phyloP scores from a whole-genome alignment of 2,113 vertebrate species.

The Grus americana region DNA sequence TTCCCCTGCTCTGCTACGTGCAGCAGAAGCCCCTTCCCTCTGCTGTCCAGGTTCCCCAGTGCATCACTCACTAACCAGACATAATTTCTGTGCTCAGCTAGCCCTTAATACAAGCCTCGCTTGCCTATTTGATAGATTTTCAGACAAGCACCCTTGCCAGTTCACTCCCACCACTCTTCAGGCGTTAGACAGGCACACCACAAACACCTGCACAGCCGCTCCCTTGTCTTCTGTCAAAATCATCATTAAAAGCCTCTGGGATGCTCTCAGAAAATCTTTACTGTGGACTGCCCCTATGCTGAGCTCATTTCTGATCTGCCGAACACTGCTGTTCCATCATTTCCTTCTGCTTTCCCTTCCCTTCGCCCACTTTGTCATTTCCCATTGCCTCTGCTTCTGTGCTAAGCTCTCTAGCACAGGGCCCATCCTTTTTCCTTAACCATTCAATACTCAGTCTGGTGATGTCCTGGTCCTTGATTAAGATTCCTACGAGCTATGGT shows the following conservation, averaged over 20 bases:
- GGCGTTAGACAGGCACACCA: not conserved
- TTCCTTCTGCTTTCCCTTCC: not conserved
- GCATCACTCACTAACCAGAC: not conserved
- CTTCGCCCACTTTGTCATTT: not conserved
- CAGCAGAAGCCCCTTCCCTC: not conserved
- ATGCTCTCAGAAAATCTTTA: constrained; percentile 10
- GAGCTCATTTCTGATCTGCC: not conserved
- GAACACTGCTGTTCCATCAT: not conserved
- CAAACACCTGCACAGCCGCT: not conserved
- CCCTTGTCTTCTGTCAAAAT: not conserved
- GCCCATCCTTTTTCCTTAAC: not conserved
- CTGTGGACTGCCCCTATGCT: not conserved
- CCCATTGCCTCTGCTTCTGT: not conserved
- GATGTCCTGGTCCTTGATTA: not conserved
- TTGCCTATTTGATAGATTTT: not conserved
- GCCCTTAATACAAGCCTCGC: not conserved
- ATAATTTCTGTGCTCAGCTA: not conserved
- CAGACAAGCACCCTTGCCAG: not conserved
- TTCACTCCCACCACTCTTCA: not conserved
- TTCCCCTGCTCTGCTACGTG: not conserved
- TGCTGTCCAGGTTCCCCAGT: not conserved
- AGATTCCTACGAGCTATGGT: not conserved
- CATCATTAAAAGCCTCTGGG: not conserved
- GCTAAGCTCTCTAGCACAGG: not conserved
- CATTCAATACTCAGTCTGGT: not conserved